Evolutionary conservation across 2,797 vertebrate genomes (phyloP).

Genomic region (Centropyge bicolor): DNA sequence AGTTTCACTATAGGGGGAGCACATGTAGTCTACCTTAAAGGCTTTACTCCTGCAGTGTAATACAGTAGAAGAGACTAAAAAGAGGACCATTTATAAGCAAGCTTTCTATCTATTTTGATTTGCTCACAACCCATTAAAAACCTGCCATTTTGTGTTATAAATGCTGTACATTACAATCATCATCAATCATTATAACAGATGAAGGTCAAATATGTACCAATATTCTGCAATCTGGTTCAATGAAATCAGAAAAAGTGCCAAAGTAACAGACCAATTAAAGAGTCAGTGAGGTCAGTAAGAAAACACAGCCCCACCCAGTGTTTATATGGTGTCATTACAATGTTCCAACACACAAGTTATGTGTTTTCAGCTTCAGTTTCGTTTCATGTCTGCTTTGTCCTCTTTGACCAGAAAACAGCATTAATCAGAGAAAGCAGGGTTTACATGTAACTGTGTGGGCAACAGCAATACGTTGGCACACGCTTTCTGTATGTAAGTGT

Average conservation of each 20-base stretch:
- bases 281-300: neutral
- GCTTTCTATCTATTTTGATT: conserved; percentile 2
- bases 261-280: neutral
- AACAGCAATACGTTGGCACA: conserved; percentile 15
- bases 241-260: neutral
- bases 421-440: conserved; percentile 36
- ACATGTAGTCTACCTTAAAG: conserved; percentile 46
- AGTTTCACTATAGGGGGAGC: conserved; percentile 53
- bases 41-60: conserved; percentile 42
- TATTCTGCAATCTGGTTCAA: conserved; percentile 2
- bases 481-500: conserved; percentile 24
- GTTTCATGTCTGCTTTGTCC: conserved; percentile 11
- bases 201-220: neutral
- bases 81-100: neutral
- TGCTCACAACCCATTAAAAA: conserved; percentile 10
- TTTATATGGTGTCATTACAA: conserved; percentile 51
- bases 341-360: conserved; percentile 9
- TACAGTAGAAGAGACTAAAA: conserved; percentile 2
- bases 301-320: conserved; percentile 68
- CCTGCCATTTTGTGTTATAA: neutral
- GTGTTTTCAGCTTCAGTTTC: conserved; percentile 28
- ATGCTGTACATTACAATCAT: neutral
- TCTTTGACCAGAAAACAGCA: conserved; percentile 34
- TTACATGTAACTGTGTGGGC: conserved; percentile 1
- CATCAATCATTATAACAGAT: neutral